These are phyloP conservation scores for Nymphalis io DNA, from an alignment of 1,140 invertebrate species.

Conservation along the genomic window DNA sequence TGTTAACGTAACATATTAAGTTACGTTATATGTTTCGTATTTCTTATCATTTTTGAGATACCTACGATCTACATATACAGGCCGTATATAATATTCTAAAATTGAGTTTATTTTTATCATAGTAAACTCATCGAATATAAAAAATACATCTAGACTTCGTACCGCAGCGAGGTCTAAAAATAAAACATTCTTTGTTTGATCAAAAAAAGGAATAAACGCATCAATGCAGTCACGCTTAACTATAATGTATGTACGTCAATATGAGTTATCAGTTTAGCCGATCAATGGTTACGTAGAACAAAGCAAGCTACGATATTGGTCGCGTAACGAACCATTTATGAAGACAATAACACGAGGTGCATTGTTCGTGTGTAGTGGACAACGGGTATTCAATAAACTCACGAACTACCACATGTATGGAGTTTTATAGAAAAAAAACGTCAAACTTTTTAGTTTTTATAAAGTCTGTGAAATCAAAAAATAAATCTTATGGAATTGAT, in stretches of 20 bases:
- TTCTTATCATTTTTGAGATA: too few species aligned
- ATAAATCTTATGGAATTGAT: too few species aligned
- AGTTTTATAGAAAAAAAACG: neutral
- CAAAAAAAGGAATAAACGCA: constrained; percentile 1
- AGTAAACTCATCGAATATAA: neutral
- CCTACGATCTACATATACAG: too few species aligned
- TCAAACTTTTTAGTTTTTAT: too few species aligned
- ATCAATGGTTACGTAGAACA: constrained; percentile 24
- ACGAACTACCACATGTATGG: neutral
- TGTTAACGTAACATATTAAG: too few species aligned
- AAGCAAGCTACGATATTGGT: constrained; percentile 3
- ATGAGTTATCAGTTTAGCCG: constrained; percentile 9
- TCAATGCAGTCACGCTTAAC: constrained; percentile 13
- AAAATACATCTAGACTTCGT: neutral
- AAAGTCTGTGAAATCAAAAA: neutral
- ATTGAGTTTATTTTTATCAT: neutral
- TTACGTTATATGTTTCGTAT: too few species aligned
- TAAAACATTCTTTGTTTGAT: constrained; percentile 1
- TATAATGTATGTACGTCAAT: constrained; percentile 13
- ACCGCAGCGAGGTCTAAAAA: neutral
- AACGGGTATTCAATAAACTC: constrained; percentile 1
- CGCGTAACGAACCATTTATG: constrained; percentile 7
- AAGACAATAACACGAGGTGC: constrained; percentile 1
- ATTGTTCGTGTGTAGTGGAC: constrained; percentile 9
- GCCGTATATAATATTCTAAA: too few species aligned